A percentile compares a stretch with the other conserved stretches of the same genome.
phyloP scores from a whole-genome alignment of 2,797 vertebrate species.

The Hybognathus amarus region DNA sequence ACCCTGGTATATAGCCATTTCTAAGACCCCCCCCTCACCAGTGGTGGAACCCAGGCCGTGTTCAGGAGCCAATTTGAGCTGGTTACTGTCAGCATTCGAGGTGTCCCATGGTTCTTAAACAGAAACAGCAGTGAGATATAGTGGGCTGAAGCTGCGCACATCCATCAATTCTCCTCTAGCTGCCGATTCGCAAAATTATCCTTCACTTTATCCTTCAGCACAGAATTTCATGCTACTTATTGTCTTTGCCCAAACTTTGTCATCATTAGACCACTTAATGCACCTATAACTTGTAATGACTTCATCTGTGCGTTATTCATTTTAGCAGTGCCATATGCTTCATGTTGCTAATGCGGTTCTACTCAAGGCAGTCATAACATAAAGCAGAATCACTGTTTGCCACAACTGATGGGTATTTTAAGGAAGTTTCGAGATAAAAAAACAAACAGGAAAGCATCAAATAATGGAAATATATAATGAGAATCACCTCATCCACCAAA shows the following conservation, averaged over 20 bases:
- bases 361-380: background rate
- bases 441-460: background rate
- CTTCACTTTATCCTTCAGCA: conserved; percentile 25
- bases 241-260: conserved; percentile 34
- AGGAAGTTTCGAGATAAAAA: conserved; percentile 11
- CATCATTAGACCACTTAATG: conserved; percentile 37
- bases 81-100: conserved; percentile 55
- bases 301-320: conserved; percentile 2
- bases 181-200: conserved; percentile 35
- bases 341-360: conserved; percentile 3
- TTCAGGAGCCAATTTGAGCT: conserved; percentile 62
- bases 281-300: conserved; percentile 38
- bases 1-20: conserved; percentile 39
- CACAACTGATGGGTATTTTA: background rate
- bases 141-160: conserved; percentile 9
- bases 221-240: conserved; percentile 20
- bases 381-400: conserved; percentile 9
- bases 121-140: conserved; percentile 41
- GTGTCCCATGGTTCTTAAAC: conserved; percentile 37
- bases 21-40: conserved; percentile 33
- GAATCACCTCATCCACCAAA: background rate
- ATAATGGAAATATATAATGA: conserved; percentile 25
- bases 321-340: conserved; percentile 34
- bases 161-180: conserved; percentile 33
- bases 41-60: conserved; percentile 40